phyloP scores from a whole-genome alignment of 2,888 invertebrate species.

The Dasypolia templi region DNA sequence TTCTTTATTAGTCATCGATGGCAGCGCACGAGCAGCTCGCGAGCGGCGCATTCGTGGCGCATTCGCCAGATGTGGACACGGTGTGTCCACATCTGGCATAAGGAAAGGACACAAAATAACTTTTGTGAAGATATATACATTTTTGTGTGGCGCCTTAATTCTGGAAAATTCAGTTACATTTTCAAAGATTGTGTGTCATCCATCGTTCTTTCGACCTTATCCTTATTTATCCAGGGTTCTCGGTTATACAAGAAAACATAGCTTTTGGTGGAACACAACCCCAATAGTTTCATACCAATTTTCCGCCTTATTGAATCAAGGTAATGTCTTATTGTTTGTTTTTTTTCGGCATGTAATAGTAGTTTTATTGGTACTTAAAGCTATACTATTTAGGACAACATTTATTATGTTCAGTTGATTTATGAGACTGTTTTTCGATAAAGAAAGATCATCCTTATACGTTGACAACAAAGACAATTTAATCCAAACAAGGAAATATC shows the following conservation, averaged over 20 bases:
- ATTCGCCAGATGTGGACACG: too few species aligned
- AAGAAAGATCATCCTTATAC: not conserved
- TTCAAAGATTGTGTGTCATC: not conserved
- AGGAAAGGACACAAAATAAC: too few species aligned
- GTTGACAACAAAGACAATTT: not conserved
- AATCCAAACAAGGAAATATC: too few species aligned
- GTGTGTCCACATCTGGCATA: too few species aligned
- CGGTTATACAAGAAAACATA: not conserved
- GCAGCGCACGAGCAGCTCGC: too few species aligned
- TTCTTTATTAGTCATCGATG: too few species aligned
- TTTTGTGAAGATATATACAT: too few species aligned
- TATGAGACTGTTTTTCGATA: constrained; percentile 5
- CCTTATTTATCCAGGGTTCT: not conserved
- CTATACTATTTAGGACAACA: not conserved
- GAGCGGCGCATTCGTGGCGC: too few species aligned
- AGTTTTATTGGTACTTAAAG: constrained; percentile 33
- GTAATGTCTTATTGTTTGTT: constrained; percentile 52
- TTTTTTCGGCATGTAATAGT: constrained; percentile 41
- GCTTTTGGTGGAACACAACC: constrained; percentile 5
- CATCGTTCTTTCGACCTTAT: not conserved
- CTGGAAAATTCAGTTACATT: not conserved
- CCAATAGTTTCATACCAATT: constrained; percentile 1
- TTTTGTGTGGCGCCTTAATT: too few species aligned
- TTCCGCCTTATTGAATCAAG: constrained; percentile 4
- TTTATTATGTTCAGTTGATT: constrained; percentile 10